Evolutionary conservation across 2,888 invertebrate genomes (phyloP), one percentile per base, ranked within the genome.

Genomic region (Callosobruchus maculatus): DNA sequence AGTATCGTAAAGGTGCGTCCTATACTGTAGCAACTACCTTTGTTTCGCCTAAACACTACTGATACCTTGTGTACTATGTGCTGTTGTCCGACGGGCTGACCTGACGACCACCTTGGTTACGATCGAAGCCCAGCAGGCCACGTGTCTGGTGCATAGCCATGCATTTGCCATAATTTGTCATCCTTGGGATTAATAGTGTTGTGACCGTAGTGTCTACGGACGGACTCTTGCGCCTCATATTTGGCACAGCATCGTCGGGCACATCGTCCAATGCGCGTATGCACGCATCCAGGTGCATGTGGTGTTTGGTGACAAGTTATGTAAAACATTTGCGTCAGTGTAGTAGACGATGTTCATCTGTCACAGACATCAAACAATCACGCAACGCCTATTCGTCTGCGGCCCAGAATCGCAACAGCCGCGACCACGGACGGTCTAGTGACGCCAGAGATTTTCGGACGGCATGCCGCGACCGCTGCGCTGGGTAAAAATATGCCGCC

Each of bases 241-340:
- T 49, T 49, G 49, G 49, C 49, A 49, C 5, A 49, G 4, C 18
- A 49, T 49, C 30, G 3, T 30, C 3, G 4, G 3, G 30, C 30
- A 30, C 30, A 30, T 49, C 49, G 49, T 13, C 49, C 7, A 7
- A 13, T 49, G 18, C 49, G 49, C 49, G 49, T 49, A 49, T 49
- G 49, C 82, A 82, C 81, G 81, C 82, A 81, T 49, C 49, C 49
- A 49, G 49, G 49, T 49, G 49, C 49, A 49, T 18, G 3, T 18
- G 49, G 49, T 49, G 49, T 49, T 78, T 80, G 81, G 79, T 80
- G 80, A 81, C 80, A 81, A 78, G 80, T 83, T 82, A 83, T 82
- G 81, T 83, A 81, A 83, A 82, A 82, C 80, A 81, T 81, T 82
- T 82, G 82, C 83, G 83, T 83, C 83, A 82, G 49, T 49, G 49